Evolutionary conservation across 2,797 vertebrate species (phyloP).

Genomic region (Ficedula albicollis): DNA sequence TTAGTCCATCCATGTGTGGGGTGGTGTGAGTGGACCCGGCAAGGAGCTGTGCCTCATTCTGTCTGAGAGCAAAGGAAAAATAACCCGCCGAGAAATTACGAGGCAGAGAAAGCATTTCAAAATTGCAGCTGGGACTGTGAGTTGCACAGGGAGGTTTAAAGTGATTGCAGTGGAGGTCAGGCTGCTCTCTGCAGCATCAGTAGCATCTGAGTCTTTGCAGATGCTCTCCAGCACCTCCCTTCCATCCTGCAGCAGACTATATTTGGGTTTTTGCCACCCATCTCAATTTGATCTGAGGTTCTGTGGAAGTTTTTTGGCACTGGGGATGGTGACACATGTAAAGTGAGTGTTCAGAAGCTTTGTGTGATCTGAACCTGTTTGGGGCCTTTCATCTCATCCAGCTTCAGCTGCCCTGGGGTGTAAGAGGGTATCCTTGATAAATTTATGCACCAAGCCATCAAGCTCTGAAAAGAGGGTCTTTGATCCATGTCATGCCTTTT

Average conservation of each 20-base stretch:
- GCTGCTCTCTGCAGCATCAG: not conserved
- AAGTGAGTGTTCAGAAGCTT: not conserved
- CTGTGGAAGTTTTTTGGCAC: not conserved
- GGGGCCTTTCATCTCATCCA: not conserved
- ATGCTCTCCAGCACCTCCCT: not conserved
- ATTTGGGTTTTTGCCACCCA: not conserved
- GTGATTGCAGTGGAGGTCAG: not conserved
- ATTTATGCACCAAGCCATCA: not conserved
- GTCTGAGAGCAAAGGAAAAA: not conserved
- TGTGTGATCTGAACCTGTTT: not conserved
- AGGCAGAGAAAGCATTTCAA: not conserved
- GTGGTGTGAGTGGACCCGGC: not conserved
- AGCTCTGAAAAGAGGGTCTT: not conserved
- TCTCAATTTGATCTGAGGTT: not conserved
- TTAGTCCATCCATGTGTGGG: not conserved
- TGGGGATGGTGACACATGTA: rapidly evolving
- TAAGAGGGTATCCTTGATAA: not conserved
- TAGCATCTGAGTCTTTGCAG: not conserved
- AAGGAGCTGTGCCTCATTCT: not conserved
- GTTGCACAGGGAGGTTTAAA: not conserved
- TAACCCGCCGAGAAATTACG: rapidly evolving
- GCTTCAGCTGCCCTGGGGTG: not conserved
- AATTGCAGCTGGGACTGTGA: not conserved
- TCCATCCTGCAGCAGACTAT: not conserved
- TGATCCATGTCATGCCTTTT: not conserved